Base-by-base conservation (phyloP, 2,888 invertebrate genomes). In the Linyphia triangularis region DNA sequence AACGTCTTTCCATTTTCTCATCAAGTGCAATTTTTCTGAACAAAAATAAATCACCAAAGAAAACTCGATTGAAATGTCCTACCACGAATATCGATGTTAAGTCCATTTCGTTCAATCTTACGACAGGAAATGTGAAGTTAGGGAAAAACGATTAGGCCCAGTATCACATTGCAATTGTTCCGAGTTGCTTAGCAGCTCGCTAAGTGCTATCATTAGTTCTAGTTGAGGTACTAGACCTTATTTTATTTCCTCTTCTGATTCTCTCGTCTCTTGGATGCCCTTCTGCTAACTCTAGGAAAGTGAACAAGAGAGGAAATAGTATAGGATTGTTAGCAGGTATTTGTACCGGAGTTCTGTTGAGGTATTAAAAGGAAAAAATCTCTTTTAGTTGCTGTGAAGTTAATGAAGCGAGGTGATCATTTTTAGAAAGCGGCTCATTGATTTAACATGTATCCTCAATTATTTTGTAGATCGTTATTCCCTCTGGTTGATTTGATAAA, bases 171-270 rank as follows among this genome's bases (percentile, higher is more conserved):
- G 69, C 70, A 70, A 82, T 82, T 69, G 81, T 59, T 70, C 70
- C 70, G 26, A 61, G 81, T 82, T 82, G 81, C 81, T 70, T 82
- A 82, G 70, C 81, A 70, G 78, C 61, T 70, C 70, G 40, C 61
- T 82, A 70, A 82, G 70, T 70, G 81, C 70, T 82, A 70, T 61
- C 70, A 82, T 82, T 82, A 82, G 70, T 70, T 82, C 70, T 37
- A 82, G 81, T 61, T 82, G 78, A 79, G 78, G 78, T 67, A 79
- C 67, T 65, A 65, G 43, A 43, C 37, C 30, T 61, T 61, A 26
- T 61, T 22, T 70, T 61, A 33, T 28, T 37, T 61, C 26, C 30
- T 61, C 37, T 65, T 19, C 77, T 77, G 63, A 51, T 57, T 28
- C 57, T 51, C 57, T 75, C 59, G 59, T 57, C 13, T 51, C 51